Evolutionary conservation across 2,113 vertebrate species (phyloP).

Genomic region (Hydrolagus affinis): DNA sequence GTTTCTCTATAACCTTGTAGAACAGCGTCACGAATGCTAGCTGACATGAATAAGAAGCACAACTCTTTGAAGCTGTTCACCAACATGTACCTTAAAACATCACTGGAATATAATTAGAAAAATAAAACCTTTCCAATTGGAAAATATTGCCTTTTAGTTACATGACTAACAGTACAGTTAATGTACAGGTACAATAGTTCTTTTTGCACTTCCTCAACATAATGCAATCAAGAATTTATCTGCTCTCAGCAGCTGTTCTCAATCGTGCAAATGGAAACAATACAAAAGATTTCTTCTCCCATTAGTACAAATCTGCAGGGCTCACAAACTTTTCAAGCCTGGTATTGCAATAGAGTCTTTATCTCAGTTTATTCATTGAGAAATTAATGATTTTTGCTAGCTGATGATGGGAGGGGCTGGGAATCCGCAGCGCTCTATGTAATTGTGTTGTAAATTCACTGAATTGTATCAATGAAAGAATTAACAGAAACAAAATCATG

Average conservation of each 20-base stretch:
- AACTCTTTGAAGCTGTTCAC: background rate
- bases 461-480: background rate
- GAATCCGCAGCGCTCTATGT: background rate
- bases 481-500: background rate
- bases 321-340: background rate
- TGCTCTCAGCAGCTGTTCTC: conserved; percentile 1
- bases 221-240: conserved; percentile 20
- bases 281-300: background rate
- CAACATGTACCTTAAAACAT: background rate
- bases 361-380: conserved; percentile 3
- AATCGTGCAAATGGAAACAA: background rate
- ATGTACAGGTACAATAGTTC: background rate
- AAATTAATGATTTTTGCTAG: background rate
- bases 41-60: background rate
- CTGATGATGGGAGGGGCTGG: background rate
- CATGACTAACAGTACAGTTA: background rate
- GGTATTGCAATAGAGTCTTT: background rate
- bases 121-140: background rate
- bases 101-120: background rate
- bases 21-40: background rate
- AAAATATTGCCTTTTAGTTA: background rate
- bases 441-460: background rate
- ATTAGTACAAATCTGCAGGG: background rate
- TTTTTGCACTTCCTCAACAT: background rate
- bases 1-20: background rate